Conservation (phyloP, 1,140 invertebrate genomes). For the Muscidifurax raptorellus region DNA sequence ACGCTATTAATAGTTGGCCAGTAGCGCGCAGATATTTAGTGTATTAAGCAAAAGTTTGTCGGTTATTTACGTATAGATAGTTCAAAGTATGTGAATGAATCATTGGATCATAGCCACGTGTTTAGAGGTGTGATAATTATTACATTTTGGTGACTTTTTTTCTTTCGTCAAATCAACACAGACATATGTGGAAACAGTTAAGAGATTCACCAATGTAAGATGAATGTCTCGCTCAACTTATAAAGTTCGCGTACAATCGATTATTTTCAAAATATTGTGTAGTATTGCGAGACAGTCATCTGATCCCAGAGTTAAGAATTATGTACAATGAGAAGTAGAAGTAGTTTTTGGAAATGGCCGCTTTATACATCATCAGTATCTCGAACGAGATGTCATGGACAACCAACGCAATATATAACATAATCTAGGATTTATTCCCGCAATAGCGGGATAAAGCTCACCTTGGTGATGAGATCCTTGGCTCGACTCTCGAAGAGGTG, state of each 20-base stretch:
- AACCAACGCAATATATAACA: neutral
- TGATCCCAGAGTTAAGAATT: conserved; percentile 1
- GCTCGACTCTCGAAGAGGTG: conserved; percentile 97
- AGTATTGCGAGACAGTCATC: neutral
- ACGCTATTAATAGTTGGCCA: conserved; percentile 32
- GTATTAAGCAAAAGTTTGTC: conserved; percentile 43
- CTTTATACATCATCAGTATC: neutral
- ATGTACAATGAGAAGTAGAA: neutral
- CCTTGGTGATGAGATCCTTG: conserved; percentile 96
- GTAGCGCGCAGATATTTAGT: conserved; percentile 42
- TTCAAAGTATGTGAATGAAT: conserved; percentile 3
- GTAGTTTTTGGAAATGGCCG: neutral
- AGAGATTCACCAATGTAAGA: conserved; percentile 9
- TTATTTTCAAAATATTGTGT: neutral
- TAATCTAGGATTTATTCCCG: neutral
- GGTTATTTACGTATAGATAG: conserved; percentile 39
- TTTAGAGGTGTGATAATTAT: neutral
- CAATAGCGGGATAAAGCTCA: conserved; percentile 67
- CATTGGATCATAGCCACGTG: conserved; percentile 13
- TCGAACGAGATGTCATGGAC: neutral
- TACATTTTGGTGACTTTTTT: conserved; percentile 11
- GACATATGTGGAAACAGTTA: conserved; percentile 1
- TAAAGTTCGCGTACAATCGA: neutral
- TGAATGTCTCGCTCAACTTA: neutral
- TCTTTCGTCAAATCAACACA: neutral